Percentiles rank a stretch among this genome's conserved stretches.
phyloP scores from a whole-genome alignment of 1,140 invertebrate genomes.

The Drosophila ercepeae region DNA sequence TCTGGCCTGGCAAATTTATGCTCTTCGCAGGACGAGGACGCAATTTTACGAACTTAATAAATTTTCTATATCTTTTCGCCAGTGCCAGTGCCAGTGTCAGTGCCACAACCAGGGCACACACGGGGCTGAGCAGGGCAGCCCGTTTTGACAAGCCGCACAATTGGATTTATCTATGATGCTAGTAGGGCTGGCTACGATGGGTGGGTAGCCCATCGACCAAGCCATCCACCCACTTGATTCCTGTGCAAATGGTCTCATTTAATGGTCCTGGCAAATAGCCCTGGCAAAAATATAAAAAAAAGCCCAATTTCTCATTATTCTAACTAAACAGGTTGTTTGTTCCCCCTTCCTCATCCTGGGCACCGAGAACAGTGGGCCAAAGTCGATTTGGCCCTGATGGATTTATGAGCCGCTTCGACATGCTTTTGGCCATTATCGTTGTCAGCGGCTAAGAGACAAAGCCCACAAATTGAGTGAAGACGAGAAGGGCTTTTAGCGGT shows the following conservation, averaged over 20 bases:
- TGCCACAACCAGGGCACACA: neutral
- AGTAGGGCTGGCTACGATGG: conserved; percentile 5
- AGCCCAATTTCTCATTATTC: conserved; percentile 76
- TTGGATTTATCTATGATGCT: conserved; percentile 75
- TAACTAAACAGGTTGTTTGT: conserved; percentile 66
- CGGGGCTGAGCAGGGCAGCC: neutral
- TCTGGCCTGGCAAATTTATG: conserved; percentile 59
- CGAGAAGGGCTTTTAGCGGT: conserved; percentile 11
- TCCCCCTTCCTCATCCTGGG: conserved; percentile 1
- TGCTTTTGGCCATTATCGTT: neutral
- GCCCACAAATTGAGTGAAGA: conserved; percentile 32
- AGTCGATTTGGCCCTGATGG: conserved; percentile 28
- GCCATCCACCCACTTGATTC: conserved; percentile 4
- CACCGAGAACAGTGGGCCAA: conserved; percentile 44
- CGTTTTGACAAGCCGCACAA: conserved; percentile 74
- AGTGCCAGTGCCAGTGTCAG: conserved; percentile 26
- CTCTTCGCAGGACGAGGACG: conserved; percentile 29
- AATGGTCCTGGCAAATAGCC: conserved; percentile 61
- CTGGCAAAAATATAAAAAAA: conserved; percentile 26
- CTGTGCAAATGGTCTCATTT: conserved; percentile 65
- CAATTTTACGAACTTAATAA: conserved; percentile 80
- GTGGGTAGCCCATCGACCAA: no score
- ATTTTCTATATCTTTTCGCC: conserved; percentile 76
- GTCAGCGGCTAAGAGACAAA: conserved; percentile 9
- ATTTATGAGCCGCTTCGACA: conserved; percentile 38